Base-by-base conservation (phyloP, 1,140 invertebrate genomes). In the Babylonia areolata region DNA sequence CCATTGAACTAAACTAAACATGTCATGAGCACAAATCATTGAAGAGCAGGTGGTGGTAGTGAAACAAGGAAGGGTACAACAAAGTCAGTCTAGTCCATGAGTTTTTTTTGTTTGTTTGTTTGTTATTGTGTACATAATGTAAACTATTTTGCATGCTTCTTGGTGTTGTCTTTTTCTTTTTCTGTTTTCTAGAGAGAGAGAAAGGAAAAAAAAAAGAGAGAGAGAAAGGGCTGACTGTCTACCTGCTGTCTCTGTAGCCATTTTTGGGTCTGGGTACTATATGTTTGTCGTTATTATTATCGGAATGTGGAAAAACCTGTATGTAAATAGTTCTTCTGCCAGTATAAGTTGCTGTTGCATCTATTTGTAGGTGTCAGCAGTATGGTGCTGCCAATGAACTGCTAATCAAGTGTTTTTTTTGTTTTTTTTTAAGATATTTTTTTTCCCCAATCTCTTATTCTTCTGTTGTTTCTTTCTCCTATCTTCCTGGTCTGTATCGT, bases 351-450 rank as follows among this genome's bases (percentile, higher is more conserved):
- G 58, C 58, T 64, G 58, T 64, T 64, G 28, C 28, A n/a, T 23
- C 17, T 64, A 23, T 64, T 23, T 23, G 28, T 28, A 11, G 58
- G 28, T 64, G 28, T 64, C 58, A 64, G 58, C 58, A 64, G 58
- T 64, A 64, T 64, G 58, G 58, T 64, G 58, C 58, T 64, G 58
- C 58, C 28, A 64, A 64, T 12, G 58, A 64, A 64, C 58, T 64
- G 58, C 58, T 64, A 28, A 64, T 23, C 2, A 12, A 2, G 15
- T 64, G 58, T 20, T 64, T 64, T 64, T n/a, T 64, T n/a, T 11
- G 15, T 64, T 64, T 64, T 2, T 64, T 11, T 51, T 51, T 51
- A 1, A 51, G 15, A 46, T 6, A 51, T 51, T 51, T 12, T 12
- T n/a, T n/a, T n/a, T n/a, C n/a, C n/a, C n/a, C n/a, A n/a, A n/a